Evolutionary conservation across 2,797 vertebrate genomes (phyloP).

Genomic region (Xiphophorus birchmanni): DNA sequence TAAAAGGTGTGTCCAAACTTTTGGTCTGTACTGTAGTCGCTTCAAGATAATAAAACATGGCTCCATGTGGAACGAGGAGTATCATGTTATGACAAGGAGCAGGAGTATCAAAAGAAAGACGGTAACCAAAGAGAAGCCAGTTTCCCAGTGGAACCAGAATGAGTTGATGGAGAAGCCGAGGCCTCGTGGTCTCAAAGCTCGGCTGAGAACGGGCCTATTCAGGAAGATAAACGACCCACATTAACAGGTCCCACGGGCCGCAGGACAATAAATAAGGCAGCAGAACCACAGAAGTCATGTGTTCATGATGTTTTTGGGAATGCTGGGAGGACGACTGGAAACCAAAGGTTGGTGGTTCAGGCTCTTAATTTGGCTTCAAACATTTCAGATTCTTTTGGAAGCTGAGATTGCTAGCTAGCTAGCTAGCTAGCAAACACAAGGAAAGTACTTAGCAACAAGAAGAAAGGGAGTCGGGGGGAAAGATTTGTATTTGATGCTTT

Average conservation of each 20-base stretch:
- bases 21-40: background rate
- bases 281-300: slow-evolving; percentile 12
- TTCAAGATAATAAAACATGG: background rate
- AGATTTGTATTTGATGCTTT: too few relatives aligned
- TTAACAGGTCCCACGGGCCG: slow-evolving; percentile 10
- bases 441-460: background rate
- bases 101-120: slow-evolving; percentile 36
- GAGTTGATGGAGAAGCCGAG: slow-evolving; percentile 21
- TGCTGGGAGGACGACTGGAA: background rate
- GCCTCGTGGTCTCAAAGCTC: slow-evolving; percentile 26
- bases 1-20: too few relatives aligned
- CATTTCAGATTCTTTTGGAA: background rate
- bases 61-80: background rate
- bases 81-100: slow-evolving; percentile 23
- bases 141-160: slow-evolving; percentile 40
- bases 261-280: slow-evolving; percentile 36
- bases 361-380: background rate
- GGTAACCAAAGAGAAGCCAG: slow-evolving; percentile 21
- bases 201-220: slow-evolving; percentile 50
- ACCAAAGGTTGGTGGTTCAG: background rate
- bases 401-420: background rate
- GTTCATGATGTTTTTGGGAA: background rate
- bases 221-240: slow-evolving; percentile 40
- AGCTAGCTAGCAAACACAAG: background rate
- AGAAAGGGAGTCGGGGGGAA: background rate